Base-by-base conservation (phyloP, 2,888 invertebrate genomes). In the Latheticus oryzae region DNA sequence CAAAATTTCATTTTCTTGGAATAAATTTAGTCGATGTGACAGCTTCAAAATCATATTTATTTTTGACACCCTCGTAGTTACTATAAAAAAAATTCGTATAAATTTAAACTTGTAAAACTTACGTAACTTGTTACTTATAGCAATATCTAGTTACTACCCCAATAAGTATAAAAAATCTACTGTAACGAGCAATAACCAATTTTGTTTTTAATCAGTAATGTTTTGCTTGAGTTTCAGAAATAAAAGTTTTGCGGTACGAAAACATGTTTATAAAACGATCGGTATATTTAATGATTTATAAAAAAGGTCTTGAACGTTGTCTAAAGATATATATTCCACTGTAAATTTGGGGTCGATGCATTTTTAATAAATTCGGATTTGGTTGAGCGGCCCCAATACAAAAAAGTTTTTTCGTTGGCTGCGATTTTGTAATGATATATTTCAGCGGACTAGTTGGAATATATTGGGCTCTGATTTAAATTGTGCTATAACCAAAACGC, bases 1-100 rank as follows among this genome's bases (percentile, higher is more conserved):
- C 48, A 48, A 48, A 48, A 48, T 48, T 48, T 48, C 48, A 48
- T 48, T 48, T 35, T 48, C 35, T 35, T 48, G 33, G 48, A 15
- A 48, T 48, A 48, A 48, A 48, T 48, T 48, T 35, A 48, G 35
- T 17, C 33, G 12, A 13, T 30, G 45, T 45, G 48, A 48, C 48
- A 48, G 48, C 48, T 48, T 48, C 17, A 35, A 35, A 35, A 48
- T 48, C 23, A 35, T 48, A 48, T 48, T 48, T 35, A 33, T 23
- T 48, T 48, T 48, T 24, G 24, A 23, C 48, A 35, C 24, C 48
- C 48, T 35, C 45, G 30, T 21, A 30, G 11, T 28, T 43, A 17
- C 16, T 8, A 43, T 30, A 43, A 19, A 42, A 45, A 45, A 11
- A n/a, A n/a, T n/a, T n/a, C n/a, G n/a, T 26, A 7, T 21, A n/a